phyloP scores from a whole-genome alignment of 2,888 invertebrate genomes.

The Acleris literana region DNA sequence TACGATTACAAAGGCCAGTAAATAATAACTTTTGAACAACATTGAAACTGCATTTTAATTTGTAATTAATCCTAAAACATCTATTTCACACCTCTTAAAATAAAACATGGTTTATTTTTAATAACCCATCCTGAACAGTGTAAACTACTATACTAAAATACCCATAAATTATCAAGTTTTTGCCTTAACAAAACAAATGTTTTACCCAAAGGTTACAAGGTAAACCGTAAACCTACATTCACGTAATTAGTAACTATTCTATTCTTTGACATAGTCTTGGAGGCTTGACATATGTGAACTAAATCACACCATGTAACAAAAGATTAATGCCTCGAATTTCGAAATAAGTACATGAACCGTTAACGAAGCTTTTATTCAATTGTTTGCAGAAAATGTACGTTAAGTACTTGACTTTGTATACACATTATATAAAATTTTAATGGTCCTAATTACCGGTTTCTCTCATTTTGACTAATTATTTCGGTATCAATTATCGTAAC shows the following conservation, averaged over 20 bases:
- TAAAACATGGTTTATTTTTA: background rate
- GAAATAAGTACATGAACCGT: background rate
- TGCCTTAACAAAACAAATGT: background rate
- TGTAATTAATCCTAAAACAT: background rate
- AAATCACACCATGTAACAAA: slow-evolving; percentile 9
- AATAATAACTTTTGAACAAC: background rate
- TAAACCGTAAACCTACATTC: background rate
- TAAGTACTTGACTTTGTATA: background rate
- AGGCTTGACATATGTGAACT: background rate
- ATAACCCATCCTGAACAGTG: background rate
- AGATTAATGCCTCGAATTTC: background rate
- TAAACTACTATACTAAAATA: background rate
- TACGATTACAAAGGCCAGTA: background rate
- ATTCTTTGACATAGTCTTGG: background rate
- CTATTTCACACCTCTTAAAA: too few species aligned
- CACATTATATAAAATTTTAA: background rate
- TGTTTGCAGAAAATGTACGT: slow-evolving; percentile 7
- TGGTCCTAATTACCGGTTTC: slow-evolving; percentile 3
- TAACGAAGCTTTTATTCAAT: slow-evolving; percentile 10
- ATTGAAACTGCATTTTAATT: background rate
- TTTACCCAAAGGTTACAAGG: background rate
- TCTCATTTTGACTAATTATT: too few species aligned
- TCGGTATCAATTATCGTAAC: too few species aligned
- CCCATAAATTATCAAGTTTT: background rate
- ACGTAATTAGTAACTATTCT: background rate